Base-by-base conservation (phyloP, 2,113 vertebrate genomes). In the Himantopus leucocephalus region DNA sequence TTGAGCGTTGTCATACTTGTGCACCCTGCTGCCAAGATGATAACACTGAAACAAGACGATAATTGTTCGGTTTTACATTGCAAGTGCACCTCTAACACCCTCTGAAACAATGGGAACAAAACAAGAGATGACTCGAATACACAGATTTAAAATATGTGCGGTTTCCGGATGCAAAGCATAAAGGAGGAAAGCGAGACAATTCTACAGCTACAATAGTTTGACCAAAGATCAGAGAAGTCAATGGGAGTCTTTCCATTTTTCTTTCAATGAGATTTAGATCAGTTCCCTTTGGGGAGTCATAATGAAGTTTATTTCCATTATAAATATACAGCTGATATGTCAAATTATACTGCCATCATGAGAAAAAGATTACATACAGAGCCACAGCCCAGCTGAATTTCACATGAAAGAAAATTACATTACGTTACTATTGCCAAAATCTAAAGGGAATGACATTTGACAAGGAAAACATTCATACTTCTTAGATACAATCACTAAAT, bases 231-330 rank as follows among this genome's bases (percentile, higher is more conserved):
- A 93, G 92, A 96, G 85, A 35, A 96, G 80, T 70, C 86, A 91
- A 21, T 82, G 91, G 58, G 92, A 96, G 66, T 20, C 77, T 82
- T 92, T 92, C 76, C 64, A 87, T 92, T 95, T 90, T 95, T 92
- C 77, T 92, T 96, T 95, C 47, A 55, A 24, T 74, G 63, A 75
- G 91, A 92, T 95, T 96, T 96, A 95, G 74, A 85, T 96, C 95
- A 90, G 66, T 82, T 85, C 80, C 84, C 89, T 96, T 91, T 79
- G 81, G 95, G 94, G 81, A 96, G 62, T 73, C 77, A 63, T 91
- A 92, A 96, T 64, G 70, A 95, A 70, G 63, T 96, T 97, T 95
- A 93, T 93, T 97, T 94, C 80, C 87, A 95, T 87, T 95, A 70
- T 92, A 95, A 96, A 96, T 94, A 95, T 58, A 89, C 83, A 81